A percentile compares a stretch with the other conserved stretches of the same genome.
Evolutionary conservation across 2,888 invertebrate species (phyloP).

Genomic region (Idaea straminata): DNA sequence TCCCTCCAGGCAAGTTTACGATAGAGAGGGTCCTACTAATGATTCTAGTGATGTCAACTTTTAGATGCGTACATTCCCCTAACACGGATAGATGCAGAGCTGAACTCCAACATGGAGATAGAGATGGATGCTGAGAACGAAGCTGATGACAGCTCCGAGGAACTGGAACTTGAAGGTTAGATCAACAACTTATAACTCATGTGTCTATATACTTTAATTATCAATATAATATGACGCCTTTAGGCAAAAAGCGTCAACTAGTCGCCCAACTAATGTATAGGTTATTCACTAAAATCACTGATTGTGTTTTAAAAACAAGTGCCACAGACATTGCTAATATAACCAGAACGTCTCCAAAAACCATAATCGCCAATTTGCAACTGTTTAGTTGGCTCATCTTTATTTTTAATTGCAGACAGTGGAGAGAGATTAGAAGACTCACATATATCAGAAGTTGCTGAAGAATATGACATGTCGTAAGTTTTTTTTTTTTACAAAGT

Average conservation of each 20-base stretch:
- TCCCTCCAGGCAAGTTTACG: no score
- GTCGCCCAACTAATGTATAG: no score
- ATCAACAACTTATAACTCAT: neutral
- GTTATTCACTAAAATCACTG: no score
- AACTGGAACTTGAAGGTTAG: conserved; percentile 48
- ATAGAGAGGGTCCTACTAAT: neutral
- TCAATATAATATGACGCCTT: no score
- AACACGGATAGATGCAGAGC: conserved; percentile 60
- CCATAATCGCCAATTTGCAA: no score
- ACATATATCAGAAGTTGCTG: conserved; percentile 42
- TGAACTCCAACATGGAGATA: conserved; percentile 37
- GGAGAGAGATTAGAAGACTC: conserved; percentile 46
- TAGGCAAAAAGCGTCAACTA: no score
- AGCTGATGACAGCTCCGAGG: conserved; percentile 45
- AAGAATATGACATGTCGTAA: conserved; percentile 50
- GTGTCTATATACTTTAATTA: no score
- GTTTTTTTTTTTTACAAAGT: conserved; percentile 31
- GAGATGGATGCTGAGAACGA: conserved; percentile 33
- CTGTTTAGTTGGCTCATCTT: no score
- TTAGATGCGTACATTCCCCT: conserved; percentile 69
- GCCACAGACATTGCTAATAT: no score
- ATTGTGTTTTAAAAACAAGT: no score
- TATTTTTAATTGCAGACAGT: conserved; percentile 37
- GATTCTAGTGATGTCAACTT: conserved; percentile 26
- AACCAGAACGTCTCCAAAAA: no score